phyloP scores from a whole-genome alignment of 1,140 invertebrate species.

The Drosophila littoralis region DNA sequence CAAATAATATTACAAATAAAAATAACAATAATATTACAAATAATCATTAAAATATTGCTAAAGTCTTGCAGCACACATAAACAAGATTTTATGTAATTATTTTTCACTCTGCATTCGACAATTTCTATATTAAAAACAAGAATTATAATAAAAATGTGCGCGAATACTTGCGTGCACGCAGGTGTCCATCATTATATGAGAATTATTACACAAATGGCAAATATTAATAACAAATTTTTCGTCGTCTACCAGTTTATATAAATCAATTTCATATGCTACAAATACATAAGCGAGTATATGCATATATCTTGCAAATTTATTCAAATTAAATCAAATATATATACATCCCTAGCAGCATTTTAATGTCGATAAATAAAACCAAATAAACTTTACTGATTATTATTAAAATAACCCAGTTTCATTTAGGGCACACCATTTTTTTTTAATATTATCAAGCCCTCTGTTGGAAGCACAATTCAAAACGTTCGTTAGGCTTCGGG shows the following conservation, averaged over 20 bases:
- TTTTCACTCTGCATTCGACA: constrained; percentile 33
- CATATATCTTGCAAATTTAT: constrained; percentile 71
- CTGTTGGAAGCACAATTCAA: constrained; percentile 77
- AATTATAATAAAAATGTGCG: constrained; percentile 15
- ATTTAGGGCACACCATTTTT: constrained; percentile 22
- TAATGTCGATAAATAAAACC: constrained; percentile 70
- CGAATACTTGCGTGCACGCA: constrained; percentile 7
- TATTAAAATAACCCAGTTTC: constrained; percentile 62
- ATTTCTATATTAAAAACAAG: constrained; percentile 19
- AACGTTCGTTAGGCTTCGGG: constrained; percentile 58
- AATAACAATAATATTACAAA: constrained; percentile 1
- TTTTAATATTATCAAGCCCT: constrained; percentile 11
- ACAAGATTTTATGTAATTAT: constrained; percentile 30
- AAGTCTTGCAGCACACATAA: constrained; percentile 11
- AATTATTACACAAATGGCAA: constrained; percentile 38
- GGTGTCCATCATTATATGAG: constrained; percentile 7
- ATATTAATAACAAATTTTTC: constrained; percentile 57
- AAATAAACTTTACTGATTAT: constrained; percentile 79
- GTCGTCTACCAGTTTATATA: constrained; percentile 67
- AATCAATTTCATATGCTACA: constrained; percentile 54
- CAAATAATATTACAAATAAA: neutral
- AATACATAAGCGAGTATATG: constrained; percentile 26
- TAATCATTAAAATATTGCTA: neutral
- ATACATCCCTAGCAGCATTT: constrained; percentile 78
- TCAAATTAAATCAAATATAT: constrained; percentile 74